Conservation (phyloP, 1,140 invertebrate species). For the Brachionus angularis region DNA sequence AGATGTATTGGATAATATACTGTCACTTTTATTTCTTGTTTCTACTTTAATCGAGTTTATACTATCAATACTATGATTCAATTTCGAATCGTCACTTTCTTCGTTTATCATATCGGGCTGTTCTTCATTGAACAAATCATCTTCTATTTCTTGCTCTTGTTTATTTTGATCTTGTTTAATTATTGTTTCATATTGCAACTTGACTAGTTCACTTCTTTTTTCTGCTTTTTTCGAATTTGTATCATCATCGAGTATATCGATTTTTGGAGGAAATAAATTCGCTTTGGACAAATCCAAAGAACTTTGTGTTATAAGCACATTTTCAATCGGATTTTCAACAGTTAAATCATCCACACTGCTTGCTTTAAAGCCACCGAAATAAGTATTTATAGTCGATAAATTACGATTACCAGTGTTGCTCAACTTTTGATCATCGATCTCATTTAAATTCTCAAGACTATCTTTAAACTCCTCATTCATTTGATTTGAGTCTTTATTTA, state of each 20-base stretch:
- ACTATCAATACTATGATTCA: neutral
- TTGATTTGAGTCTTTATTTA: neutral
- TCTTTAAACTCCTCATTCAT: neutral
- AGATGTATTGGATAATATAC: slow-evolving; percentile 2
- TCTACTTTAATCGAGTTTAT: neutral
- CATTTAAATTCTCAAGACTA: slow-evolving; percentile 1
- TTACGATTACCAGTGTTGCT: neutral
- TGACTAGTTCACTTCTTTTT: no score
- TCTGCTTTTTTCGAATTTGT: no score
- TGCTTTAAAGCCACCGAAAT: slow-evolving; percentile 8
- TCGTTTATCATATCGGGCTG: neutral
- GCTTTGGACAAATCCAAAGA: no score
- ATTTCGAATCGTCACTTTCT: neutral
- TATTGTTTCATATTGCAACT: no score
- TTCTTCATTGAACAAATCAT: neutral
- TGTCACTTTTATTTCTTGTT: slow-evolving; percentile 9
- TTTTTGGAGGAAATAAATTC: no score
- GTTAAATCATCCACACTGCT: neutral
- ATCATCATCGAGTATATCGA: no score
- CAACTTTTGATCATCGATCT: neutral
- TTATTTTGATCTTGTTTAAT: no score
- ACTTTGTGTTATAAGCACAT: no score
- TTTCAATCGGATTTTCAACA: neutral
- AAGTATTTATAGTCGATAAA: neutral
- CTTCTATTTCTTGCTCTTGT: no score